Evolutionary conservation across 2,888 invertebrate species (phyloP).

Genomic region (Pollenia griseotomentosa): DNA sequence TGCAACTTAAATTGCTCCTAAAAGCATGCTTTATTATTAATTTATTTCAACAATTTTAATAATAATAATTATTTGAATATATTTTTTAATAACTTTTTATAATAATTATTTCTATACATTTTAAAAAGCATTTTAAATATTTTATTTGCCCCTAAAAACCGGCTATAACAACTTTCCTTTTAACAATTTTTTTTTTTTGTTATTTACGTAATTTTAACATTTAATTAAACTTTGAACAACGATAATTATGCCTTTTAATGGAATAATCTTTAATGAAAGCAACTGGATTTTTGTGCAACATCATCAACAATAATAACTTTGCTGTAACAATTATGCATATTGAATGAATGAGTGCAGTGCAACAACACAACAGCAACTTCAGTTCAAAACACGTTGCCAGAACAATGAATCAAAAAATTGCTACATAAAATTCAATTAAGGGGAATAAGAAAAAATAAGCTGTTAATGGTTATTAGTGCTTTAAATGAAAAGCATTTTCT

Average conservation of each 20-base stretch:
- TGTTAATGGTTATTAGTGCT: slow-evolving; percentile 3
- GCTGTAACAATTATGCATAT: slow-evolving; percentile 36
- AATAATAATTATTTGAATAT: no score
- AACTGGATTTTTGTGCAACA: slow-evolving; percentile 50
- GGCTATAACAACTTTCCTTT: not conserved
- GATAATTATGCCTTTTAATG: slow-evolving; percentile 57
- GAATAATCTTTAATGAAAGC: slow-evolving; percentile 41
- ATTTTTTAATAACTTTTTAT: not conserved
- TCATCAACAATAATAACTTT: slow-evolving; percentile 40
- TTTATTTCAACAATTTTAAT: no score
- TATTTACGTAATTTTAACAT: slow-evolving; percentile 48
- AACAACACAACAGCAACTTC: slow-evolving; percentile 22
- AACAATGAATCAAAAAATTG: slow-evolving; percentile 42
- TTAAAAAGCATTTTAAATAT: not conserved
- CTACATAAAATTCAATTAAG: slow-evolving; percentile 54
- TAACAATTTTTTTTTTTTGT: not conserved
- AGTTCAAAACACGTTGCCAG: not conserved
- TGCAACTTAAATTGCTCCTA: not conserved
- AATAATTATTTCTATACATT: not conserved
- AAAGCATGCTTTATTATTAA: no score
- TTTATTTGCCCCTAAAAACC: not conserved
- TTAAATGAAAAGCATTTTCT: not conserved
- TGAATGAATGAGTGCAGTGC: slow-evolving; percentile 18
- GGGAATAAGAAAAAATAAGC: not conserved
- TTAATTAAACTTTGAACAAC: slow-evolving; percentile 54